Conservation (phyloP, 2,888 invertebrate genomes). For the Chorisops tibialis region DNA sequence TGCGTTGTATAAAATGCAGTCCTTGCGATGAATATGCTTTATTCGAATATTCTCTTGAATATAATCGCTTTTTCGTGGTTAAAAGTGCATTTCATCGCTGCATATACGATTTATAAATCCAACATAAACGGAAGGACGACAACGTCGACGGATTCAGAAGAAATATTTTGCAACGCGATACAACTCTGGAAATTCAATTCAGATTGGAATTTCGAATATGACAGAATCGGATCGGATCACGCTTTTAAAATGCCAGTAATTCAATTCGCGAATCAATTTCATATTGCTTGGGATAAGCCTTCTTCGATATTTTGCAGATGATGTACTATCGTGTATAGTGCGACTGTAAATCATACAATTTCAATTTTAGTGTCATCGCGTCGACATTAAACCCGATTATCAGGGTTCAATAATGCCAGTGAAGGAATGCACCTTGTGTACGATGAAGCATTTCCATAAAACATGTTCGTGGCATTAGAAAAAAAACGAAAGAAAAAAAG, state of each 20-base stretch:
- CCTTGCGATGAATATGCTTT: no score
- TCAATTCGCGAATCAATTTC: conserved; percentile 17
- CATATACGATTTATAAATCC: conserved; percentile 3
- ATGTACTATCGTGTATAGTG: not conserved
- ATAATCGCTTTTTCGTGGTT: not conserved
- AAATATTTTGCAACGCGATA: no score
- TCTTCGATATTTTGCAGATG: not conserved
- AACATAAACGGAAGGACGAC: not conserved
- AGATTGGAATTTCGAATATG: no score
- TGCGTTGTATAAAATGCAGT: no score
- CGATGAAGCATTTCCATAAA: not conserved
- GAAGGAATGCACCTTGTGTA: conserved; percentile 8
- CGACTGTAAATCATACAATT: conserved; percentile 13
- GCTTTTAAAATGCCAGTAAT: not conserved
- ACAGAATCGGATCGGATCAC: not conserved
- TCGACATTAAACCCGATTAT: not conserved
- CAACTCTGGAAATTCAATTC: no score
- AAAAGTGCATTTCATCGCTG: conserved; percentile 12
- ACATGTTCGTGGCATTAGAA: not conserved
- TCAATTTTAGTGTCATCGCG: conserved; percentile 22
- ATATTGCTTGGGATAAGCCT: conserved; percentile 8
- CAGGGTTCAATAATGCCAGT: not conserved
- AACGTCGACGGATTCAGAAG: not conserved
- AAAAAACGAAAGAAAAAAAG: conserved; percentile 1
- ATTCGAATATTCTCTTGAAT: no score